Evolutionary conservation across 2,888 invertebrate genomes (phyloP), one percentile per base, ranked within the genome.

Genomic region (Acheta domesticus): DNA sequence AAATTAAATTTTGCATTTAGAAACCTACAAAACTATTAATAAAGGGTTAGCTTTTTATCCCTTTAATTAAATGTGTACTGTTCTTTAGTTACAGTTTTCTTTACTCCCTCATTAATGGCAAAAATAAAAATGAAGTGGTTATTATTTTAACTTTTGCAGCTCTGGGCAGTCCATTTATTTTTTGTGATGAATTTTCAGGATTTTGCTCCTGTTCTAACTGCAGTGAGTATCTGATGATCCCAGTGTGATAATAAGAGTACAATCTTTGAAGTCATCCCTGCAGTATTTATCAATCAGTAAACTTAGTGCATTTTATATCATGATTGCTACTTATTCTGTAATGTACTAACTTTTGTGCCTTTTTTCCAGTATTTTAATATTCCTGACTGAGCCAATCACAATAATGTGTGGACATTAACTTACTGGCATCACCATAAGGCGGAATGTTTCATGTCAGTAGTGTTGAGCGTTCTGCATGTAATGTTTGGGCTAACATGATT

Each of bases 171-270:
- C 62, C n/a, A 14, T n/a, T 77, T 77, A 77, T 23, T 77, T n/a
- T 74, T 75, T 82, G 79, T 80, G 78, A 80, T 78, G 79, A 80
- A 79, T 87, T 88, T 88, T 86, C 88, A 88, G 88, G 88, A 88
- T 85, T 86, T 86, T 87, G 86, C 87, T 85, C 87, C 87, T 85
- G 88, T 87, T 85, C 86, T 88, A 85, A 85, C 86, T 85, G 87
- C 88, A 86, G 88, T 88, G 87, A 88, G 88, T 88, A 88, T 85
- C 82, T 77, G 74, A n/a, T 76, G 36, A 76, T 76, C 49, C 48
- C n/a, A n/a, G 76, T 48, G 76, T 49, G 36, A 76, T 14, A 48
- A 36, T 48, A 76, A 36, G 49, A 49, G 21, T 76, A 48, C 62
- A 62, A 62, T 19, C 62, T 62, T 76, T 48, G n/a, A 76, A n/a